Base-by-base conservation (phyloP, 2,888 invertebrate genomes). In the Melitaea athalia region DNA sequence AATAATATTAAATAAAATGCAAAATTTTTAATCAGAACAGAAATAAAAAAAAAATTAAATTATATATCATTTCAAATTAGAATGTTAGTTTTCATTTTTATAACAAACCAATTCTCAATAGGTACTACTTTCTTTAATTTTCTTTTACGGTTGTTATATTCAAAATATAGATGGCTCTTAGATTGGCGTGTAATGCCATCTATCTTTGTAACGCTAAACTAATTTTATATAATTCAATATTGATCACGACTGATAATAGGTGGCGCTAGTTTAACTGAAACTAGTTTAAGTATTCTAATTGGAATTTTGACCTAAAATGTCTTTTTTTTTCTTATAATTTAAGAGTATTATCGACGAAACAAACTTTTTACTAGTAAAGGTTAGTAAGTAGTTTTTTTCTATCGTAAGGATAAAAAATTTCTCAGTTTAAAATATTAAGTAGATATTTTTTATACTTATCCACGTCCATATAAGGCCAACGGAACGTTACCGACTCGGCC, bases 381-480 rank as follows among this genome's bases (percentile, higher is more conserved):
- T n/a, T n/a, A n/a, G n/a, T n/a, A n/a, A n/a, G n/a, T n/a, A n/a
- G n/a, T n/a, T n/a, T n/a, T n/a, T n/a, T n/a, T n/a, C n/a, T n/a
- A n/a, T n/a, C n/a, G n/a, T n/a, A 45, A 45, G 45, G 45, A 45
- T 45, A 12, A 45, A n/a, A n/a, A n/a, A n/a, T n/a, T n/a, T 10
- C 10, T 5, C 12, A 45, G 8, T 8, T 33, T 45, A 45, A 45
- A 45, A 14, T 14, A 14, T 45, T 45, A n/a, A n/a, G n/a, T n/a
- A 11, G 8, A 45, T 10, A 14, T 45, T 5, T 8, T 38, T 38
- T 3, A 47, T 24, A 59, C 53, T 11, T 42, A 33, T 33, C 12
- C 70, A 53, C 70, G 84, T 89, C 89, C 88, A 81, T 71, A 78
- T 66, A 71, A 76, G 68, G 71, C 79, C 65, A 74, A 73, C 80